phyloP scores from a whole-genome alignment of 2,113 vertebrate genomes.

The Otis tarda region DNA sequence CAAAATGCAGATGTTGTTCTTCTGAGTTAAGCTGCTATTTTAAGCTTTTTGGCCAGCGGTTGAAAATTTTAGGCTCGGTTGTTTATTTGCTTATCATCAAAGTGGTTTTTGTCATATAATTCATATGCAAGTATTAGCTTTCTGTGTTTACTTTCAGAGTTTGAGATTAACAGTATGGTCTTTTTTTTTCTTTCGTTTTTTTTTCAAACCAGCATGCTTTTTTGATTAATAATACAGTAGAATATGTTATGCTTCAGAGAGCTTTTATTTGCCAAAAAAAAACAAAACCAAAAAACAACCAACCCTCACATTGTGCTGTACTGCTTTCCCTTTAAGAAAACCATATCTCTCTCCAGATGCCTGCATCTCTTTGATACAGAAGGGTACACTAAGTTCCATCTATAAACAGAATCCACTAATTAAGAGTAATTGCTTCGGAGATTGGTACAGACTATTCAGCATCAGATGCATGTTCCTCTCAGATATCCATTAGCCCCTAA shows the following conservation, averaged over 20 bases:
- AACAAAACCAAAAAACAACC: not conserved
- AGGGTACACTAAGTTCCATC: conserved; percentile 81
- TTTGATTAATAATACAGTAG: conserved; percentile 59
- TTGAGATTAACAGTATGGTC: conserved; percentile 48
- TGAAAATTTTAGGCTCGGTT: conserved; percentile 43
- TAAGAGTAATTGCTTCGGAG: conserved; percentile 84
- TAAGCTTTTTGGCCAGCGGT: conserved; percentile 49
- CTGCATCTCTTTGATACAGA: conserved; percentile 76
- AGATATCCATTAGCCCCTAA: conserved; percentile 84
- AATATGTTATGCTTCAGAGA: conserved; percentile 44
- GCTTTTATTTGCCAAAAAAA: conserved; percentile 20
- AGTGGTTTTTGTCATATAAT: conserved; percentile 53
- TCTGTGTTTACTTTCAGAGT: conserved; percentile 40
- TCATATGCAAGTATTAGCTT: conserved; percentile 51
- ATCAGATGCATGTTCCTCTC: conserved; percentile 82
- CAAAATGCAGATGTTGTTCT: conserved; percentile 69
- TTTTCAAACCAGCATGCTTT: not conserved
- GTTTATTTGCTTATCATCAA: conserved; percentile 61
- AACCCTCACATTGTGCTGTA: not conserved
- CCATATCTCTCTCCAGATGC: conserved; percentile 77
- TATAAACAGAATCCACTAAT: conserved; percentile 84
- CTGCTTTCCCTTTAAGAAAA: conserved; percentile 74
- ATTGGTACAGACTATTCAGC: conserved; percentile 81
- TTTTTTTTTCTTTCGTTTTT: not conserved
- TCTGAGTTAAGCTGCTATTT: conserved; percentile 58